These are phyloP conservation scores for Reticulitermes lucifugus DNA, from an alignment of 2,888 invertebrate species.

Conservation along the genomic window DNA sequence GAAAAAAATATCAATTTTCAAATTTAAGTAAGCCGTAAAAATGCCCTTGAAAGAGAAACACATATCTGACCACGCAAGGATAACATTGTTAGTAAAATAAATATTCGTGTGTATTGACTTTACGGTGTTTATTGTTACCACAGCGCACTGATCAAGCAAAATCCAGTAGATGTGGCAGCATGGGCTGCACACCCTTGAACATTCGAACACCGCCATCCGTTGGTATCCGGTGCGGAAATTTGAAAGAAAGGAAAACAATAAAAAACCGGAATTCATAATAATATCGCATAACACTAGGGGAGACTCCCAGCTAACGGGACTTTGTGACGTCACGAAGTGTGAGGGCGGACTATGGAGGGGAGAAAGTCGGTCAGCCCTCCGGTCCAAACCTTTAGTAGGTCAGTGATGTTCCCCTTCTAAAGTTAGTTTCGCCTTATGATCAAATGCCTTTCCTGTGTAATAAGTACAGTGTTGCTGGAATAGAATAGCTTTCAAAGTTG, in stretches of 20 bases:
- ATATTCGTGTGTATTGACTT: too few relatives aligned
- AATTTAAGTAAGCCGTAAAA: too few relatives aligned
- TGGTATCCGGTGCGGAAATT: conserved; percentile 1
- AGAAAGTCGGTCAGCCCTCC: conserved; percentile 5
- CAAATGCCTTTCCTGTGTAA: too few relatives aligned
- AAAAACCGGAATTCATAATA: background rate
- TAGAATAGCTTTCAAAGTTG: too few relatives aligned
- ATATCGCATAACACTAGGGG: conserved; percentile 4
- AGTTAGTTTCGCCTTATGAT: background rate
- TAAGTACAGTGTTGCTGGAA: too few relatives aligned
- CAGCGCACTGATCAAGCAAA: too few relatives aligned
- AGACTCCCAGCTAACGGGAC: conserved; percentile 16
- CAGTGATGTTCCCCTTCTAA: background rate
- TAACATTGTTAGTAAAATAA: too few relatives aligned
- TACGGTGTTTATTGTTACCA: too few relatives aligned
- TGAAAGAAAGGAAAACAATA: background rate
- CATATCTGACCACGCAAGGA: too few relatives aligned
- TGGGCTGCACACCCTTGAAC: background rate
- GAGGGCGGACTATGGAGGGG: background rate
- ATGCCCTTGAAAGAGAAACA: too few relatives aligned
- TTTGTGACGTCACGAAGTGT: conserved; percentile 8
- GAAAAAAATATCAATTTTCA: too few relatives aligned
- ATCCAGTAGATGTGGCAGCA: too few relatives aligned
- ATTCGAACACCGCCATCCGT: background rate
- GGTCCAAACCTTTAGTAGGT: background rate